Base-by-base conservation (phyloP, 2,797 vertebrate genomes). In the Bufotes viridis region DNA sequence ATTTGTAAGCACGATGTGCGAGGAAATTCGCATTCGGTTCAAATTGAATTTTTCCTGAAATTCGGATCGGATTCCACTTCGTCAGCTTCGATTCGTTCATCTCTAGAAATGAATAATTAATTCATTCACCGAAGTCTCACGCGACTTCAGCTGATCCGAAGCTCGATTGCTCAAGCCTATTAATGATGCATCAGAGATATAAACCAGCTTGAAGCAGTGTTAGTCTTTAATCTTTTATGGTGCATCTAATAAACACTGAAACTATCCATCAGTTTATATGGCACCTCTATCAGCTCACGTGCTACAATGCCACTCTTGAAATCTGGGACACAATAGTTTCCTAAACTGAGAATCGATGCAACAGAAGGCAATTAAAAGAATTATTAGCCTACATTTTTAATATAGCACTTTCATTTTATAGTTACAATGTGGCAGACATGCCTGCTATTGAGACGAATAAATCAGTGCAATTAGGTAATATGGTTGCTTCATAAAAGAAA, bases 381-480 rank as follows among this genome's bases (percentile, higher is more conserved):
- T 61, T 81, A 81, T 61, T 63, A 61, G 29, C 13, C 17, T 60
- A 55, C 69, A 74, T 74, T 74, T 34, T 14, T 42, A 84, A 60
- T n/a, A n/a, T 74, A 42, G 20, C 55, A 42, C 55, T 34, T 58
- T 7, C 10, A 72, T 84, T 74, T 22, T 84, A 74, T 29, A 42
- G 26, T 42, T 34, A 81, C 55, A 58, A 1, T 55, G 49, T 17
- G 26, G 24, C n/a, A 70, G 61, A 82, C 51, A 58, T 57, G 17
- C n/a, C 51, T 42, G 53, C 26, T 42, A 58, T 58, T 80, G 55
- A 57, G 74, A 72, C n/a, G 14, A 60, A 60, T 55, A 84, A 74
- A 74, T 42, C 22, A 84, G n/a, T 29, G 17, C 65, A 83, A 84
- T 84, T 72, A 42, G 26, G n/a, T 57, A 58, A 83, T 53, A 74